A percentile compares a stretch with the other conserved stretches of the same genome.
Conservation (phyloP, 2,797 vertebrate species). For the Arnoldichthys spilopterus region DNA sequence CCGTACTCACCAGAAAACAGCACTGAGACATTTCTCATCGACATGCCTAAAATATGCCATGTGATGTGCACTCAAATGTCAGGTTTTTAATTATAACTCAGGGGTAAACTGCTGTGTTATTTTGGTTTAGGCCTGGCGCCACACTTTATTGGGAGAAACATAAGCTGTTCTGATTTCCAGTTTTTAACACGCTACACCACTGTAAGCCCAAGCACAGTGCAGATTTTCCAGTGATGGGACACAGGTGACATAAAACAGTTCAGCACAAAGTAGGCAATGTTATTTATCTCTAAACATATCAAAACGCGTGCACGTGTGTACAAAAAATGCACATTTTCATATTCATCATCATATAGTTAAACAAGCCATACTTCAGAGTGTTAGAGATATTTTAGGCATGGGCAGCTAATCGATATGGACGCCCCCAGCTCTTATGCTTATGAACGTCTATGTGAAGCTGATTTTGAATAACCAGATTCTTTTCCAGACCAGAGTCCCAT, state of each 20-base stretch:
- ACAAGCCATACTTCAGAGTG: not conserved
- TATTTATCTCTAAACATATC: not conserved
- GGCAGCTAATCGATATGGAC: not conserved
- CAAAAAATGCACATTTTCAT: not conserved
- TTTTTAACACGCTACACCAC: not conserved
- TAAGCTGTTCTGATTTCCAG: conserved; percentile 41
- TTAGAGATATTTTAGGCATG: not conserved
- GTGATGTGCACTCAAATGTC: conserved; percentile 25
- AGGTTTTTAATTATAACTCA: conserved; percentile 38
- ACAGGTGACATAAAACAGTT: not conserved
- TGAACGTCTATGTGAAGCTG: not conserved
- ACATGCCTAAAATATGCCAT: conserved; percentile 6
- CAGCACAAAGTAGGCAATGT: not conserved
- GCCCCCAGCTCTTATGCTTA: not conserved
- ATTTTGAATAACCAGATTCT: conserved; percentile 63
- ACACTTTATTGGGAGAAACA: conserved; percentile 39
- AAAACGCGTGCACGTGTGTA: not conserved
- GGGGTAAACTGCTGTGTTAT: conserved; percentile 25
- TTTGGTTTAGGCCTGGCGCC: conserved; percentile 40
- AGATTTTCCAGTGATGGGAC: not conserved
- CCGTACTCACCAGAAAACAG: not conserved
- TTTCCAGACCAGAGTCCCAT: conserved; percentile 65
- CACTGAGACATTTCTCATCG: not conserved
- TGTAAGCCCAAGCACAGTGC: not conserved
- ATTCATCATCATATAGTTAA: no score